Base-by-base conservation (phyloP, 2,113 vertebrate genomes). In the Rhinolophus ferrumequinum region DNA sequence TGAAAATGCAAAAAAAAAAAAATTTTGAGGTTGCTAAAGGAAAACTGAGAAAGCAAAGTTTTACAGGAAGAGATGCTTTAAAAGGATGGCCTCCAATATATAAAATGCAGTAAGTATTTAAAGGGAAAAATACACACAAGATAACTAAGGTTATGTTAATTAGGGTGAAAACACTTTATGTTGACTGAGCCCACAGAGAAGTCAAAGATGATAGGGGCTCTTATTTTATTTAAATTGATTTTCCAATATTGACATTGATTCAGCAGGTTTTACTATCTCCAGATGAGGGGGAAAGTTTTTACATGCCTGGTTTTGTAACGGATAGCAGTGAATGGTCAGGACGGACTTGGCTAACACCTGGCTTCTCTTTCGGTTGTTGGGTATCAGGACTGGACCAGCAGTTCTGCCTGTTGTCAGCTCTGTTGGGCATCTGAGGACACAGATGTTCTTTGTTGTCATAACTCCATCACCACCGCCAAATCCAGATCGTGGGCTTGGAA, bases 21-120 rank as follows among this genome's bases (percentile, higher is more conserved):
- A 44, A 6, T 24, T 6, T 52, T 76, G 22, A 72, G 3, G 12
- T n/a, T 62, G 41, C 67, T 80, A 50, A 50, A 70, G 12, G 58
- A 73, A 93, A 35, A 62, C 47, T 70, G 66, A 90, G 47, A 79
- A 95, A 58, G 80, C 22, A 56, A 91, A 62, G 12, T 19, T 93
- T 88, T 73, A n/a, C 66, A 76, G 62, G 66, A 87, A 76, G 14
- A 85, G 47, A 7, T 47, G 15, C 15, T 93, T 94, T 64, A 41
- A 67, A 81, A 81, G 86, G 41, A 91, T 41, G 50, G 24, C 41
- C 73, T 77, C 13, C 66, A 16, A 24, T 76, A 15, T n/a, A 28
- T 56, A 82, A 77, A 76, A 83, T 8, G 38, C 12, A 28, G 16
- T 62, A 67, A n/a, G 26, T 41, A 58, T 58, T 60, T 94, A 84